phyloP scores from a whole-genome alignment of 2,888 invertebrate genomes.

The Polydrusus pterygomalis region DNA sequence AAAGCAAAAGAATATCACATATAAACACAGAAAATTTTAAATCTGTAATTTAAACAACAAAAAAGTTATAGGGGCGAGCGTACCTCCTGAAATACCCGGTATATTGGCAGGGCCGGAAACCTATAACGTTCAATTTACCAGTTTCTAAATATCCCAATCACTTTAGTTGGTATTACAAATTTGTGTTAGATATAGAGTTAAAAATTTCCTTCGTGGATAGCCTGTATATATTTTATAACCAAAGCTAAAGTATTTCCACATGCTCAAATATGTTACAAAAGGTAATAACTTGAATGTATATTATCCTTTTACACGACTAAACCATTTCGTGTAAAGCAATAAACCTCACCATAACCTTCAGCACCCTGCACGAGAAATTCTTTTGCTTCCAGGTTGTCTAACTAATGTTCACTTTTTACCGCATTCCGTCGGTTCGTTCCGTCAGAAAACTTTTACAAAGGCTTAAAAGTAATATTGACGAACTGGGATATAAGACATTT shows the following conservation, averaged over 20 bases:
- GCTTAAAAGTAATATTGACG: conserved; percentile 5
- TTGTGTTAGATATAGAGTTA: too few relatives aligned
- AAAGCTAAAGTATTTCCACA: neutral
- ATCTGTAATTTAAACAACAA: too few relatives aligned
- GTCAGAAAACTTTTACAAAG: neutral
- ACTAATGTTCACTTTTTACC: conserved; percentile 1
- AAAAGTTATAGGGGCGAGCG: too few relatives aligned
- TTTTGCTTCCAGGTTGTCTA: neutral
- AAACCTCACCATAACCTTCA: conserved; percentile 4
- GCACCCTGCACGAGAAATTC: neutral
- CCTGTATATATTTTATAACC: neutral
- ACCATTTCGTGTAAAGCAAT: neutral
- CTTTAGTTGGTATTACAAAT: too few relatives aligned
- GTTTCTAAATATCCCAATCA: too few relatives aligned
- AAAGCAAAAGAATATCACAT: too few relatives aligned
- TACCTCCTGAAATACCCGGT: too few relatives aligned
- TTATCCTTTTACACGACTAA: neutral
- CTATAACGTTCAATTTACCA: too few relatives aligned
- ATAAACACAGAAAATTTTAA: too few relatives aligned
- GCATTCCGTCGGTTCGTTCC: neutral
- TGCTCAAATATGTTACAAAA: neutral
- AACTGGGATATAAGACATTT: neutral
- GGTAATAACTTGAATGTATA: conserved; percentile 3
- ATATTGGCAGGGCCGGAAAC: too few relatives aligned
- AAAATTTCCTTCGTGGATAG: neutral